Base-by-base conservation (phyloP, 2,797 vertebrate species). In the Acanthiza pusilla region DNA sequence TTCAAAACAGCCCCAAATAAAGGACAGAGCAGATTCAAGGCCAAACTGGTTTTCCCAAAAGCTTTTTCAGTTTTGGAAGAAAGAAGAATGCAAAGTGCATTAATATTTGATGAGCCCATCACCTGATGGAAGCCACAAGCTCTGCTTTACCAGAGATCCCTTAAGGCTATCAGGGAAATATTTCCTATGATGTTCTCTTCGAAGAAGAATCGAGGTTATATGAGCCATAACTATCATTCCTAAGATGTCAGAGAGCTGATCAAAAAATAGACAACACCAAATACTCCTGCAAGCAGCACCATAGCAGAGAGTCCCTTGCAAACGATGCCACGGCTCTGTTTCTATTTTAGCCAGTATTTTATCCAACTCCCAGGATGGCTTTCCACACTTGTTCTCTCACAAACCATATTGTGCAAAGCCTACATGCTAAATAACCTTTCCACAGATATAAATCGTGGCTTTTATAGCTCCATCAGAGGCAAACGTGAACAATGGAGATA, bases 91-190 rank as follows among this genome's bases (percentile, higher is more conserved):
- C 18, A 38, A 77, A 89, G 30, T 25, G 16, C 15, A 29, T 88
- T 91, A 92, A 92, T 94, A 81, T 73, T 91, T 80, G 74, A 82
- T 89, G 91, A 94, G 43, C 61, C 45, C 72, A 3, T 89, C 75
- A 91, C 80, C 63, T 82, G 78, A 58, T 62, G 68, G 66, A 45
- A 84, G 66, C 80, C 84, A 93, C 91, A 79, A 82, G 81, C 58
- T 88, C 11, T 27, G 85, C 54, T 62, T 79, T 38, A 7, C 90
- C 57, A 36, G 20, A 62, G 18, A 93, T 23, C 60, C 81, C 74
- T 94, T 50, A 80, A 54, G 57, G 94, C 83, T 84, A 22, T 53
- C 9, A 5, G 12, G 80, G 74, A 85, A 85, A 77, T 74, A 71
- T 82, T 91, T 96, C 34, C 57, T 84, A 7, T 54, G 65, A 88